Evolutionary conservation across 2,113 vertebrate species (phyloP).

Genomic region (Oxyura jamaicensis): DNA sequence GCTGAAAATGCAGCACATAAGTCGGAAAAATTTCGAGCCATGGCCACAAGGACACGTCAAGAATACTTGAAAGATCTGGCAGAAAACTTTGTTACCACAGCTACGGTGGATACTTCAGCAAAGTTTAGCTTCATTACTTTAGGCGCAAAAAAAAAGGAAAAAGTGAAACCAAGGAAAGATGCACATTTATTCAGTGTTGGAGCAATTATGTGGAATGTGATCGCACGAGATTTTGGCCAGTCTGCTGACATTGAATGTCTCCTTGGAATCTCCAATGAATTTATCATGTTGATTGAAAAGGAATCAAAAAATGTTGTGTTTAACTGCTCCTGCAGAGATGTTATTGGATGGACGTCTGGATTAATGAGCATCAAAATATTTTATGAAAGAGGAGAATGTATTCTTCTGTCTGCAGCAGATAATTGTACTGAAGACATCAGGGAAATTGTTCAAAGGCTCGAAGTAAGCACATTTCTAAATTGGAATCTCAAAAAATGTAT

Average conservation of each 20-base stretch:
- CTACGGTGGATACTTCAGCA: constrained; percentile 89
- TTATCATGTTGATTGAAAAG: constrained; percentile 93
- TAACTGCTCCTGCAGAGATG: constrained; percentile 97
- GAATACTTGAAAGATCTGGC: constrained; percentile 97
- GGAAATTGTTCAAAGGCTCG: constrained; percentile 93
- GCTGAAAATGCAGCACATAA: constrained; percentile 97
- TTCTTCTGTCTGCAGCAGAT: constrained; percentile 89
- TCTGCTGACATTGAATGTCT: constrained; percentile 90
- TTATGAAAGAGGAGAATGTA: constrained; percentile 95
- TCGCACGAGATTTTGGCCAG: constrained; percentile 91
- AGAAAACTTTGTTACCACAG: constrained; percentile 94
- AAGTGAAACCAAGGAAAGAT: constrained; percentile 88
- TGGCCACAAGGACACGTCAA: constrained; percentile 95
- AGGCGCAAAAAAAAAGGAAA: constrained; percentile 96
- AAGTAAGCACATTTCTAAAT: constrained; percentile 79
- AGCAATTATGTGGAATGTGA: constrained; percentile 92
- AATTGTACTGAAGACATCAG: constrained; percentile 88
- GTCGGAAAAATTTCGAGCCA: constrained; percentile 95
- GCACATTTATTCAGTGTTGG: constrained; percentile 90
- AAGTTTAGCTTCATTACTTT: constrained; percentile 98
- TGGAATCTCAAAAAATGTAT: background rate
- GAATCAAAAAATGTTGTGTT: constrained; percentile 95
- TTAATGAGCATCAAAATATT: constrained; percentile 93
- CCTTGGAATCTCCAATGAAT: constrained; percentile 95
- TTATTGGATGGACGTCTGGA: constrained; percentile 97